Percentiles rank a stretch among this genome's conserved stretches.
Conservation (phyloP, 2,888 invertebrate species). For the Drosophila neotestacea region DNA sequence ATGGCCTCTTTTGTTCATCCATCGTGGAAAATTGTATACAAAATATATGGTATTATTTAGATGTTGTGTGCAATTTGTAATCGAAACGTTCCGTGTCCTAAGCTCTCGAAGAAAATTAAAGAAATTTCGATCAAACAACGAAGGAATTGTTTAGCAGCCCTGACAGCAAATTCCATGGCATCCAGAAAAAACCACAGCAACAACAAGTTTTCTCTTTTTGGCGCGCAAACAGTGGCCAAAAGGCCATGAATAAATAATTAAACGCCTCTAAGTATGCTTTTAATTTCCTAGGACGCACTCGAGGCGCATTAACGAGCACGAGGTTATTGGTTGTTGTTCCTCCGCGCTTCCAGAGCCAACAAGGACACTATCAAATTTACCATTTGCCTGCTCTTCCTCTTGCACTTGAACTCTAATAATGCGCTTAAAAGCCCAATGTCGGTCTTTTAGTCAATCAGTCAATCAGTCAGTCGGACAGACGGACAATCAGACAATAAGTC, state of each 20-base stretch:
- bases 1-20: constrained; percentile 57
- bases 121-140: constrained; percentile 72
- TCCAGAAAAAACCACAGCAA: constrained; percentile 21
- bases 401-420: constrained; percentile 63
- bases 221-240: constrained; percentile 38
- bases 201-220: constrained; percentile 16
- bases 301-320: constrained; percentile 34
- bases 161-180: constrained; percentile 77
- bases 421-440: constrained; percentile 57
- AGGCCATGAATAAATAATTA: constrained; percentile 72
- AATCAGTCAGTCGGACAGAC: constrained; percentile 4
- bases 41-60: constrained; percentile 30
- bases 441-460: constrained; percentile 38
- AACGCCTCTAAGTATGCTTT: constrained; percentile 72
- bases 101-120: constrained; percentile 34
- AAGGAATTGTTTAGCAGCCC: constrained; percentile 49
- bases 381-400: constrained; percentile 1
- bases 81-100: constrained; percentile 17
- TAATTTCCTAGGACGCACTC: constrained; percentile 59
- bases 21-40: constrained; percentile 36
- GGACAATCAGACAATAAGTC: constrained; percentile 38
- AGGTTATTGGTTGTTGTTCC: constrained; percentile 11
- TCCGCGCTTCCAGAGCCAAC: constrained; percentile 11
- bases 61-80: constrained; percentile 27
- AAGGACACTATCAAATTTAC: neutral